A percentile compares a stretch with the other conserved stretches of the same genome.
Evolutionary conservation across 2,797 vertebrate genomes (phyloP).

Genomic region (Nothura maculosa): DNA sequence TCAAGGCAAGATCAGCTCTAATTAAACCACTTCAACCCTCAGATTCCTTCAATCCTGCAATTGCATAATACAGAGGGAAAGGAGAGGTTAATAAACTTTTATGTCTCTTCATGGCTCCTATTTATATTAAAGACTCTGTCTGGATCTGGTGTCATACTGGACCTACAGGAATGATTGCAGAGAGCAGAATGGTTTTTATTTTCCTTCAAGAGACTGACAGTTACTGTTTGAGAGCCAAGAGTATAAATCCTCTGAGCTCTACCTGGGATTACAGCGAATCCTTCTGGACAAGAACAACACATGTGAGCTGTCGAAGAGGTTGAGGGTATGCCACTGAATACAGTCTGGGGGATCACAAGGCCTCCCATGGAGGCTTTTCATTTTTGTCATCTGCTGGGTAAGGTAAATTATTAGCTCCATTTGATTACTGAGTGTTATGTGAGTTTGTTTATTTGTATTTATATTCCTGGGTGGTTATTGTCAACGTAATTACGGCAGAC

Average conservation of each 20-base stretch:
- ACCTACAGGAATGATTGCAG: background rate
- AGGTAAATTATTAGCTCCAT: background rate
- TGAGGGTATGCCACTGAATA: background rate
- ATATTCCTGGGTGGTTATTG: background rate
- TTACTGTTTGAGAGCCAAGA: background rate
- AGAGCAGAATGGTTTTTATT: background rate
- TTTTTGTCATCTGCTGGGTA: background rate
- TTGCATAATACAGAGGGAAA: background rate
- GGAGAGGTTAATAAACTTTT: background rate
- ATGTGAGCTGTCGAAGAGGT: background rate
- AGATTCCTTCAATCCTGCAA: background rate
- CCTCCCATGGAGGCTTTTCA: rapidly evolving
- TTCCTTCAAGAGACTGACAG: background rate
- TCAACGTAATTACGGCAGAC: background rate
- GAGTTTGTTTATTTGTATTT: background rate
- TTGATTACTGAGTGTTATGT: background rate
- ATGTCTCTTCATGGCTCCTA: background rate
- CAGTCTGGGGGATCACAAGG: background rate
- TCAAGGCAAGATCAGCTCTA: background rate
- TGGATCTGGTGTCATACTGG: background rate
- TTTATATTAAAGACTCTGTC: background rate
- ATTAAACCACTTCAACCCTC: background rate
- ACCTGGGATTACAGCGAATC: background rate
- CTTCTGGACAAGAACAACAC: background rate
- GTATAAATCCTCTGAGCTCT: background rate